A percentile compares a stretch with the other conserved stretches of the same genome.
Conservation (phyloP, 2,797 vertebrate species). For the Malacoraja senta region DNA sequence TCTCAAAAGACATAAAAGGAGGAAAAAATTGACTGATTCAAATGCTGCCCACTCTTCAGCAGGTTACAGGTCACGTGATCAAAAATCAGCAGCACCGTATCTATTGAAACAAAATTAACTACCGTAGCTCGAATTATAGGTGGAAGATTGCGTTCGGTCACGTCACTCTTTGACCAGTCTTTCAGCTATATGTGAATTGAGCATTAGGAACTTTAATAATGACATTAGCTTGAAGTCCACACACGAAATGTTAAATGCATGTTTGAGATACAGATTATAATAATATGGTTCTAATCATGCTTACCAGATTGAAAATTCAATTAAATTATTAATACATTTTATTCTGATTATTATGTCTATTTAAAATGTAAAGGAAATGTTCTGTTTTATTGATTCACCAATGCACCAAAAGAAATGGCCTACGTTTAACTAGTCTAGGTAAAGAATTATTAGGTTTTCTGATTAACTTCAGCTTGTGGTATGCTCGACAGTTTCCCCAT, state of each 20-base stretch:
- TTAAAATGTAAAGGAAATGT: neutral
- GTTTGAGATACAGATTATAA: neutral
- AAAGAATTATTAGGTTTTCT: neutral
- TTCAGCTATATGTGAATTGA: constrained; percentile 4
- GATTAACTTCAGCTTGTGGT: neutral
- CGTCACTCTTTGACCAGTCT: neutral
- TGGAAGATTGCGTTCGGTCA: constrained; percentile 3
- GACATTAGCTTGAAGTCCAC: constrained; percentile 10
- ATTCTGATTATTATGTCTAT: neutral
- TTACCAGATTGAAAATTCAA: constrained; percentile 16
- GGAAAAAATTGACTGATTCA: neutral
- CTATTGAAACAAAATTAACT: constrained; percentile 7
- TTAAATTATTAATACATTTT: constrained; percentile 17
- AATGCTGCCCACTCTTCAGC: neutral
- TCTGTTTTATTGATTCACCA: neutral
- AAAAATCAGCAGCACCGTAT: neutral
- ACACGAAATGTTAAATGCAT: constrained; percentile 1
- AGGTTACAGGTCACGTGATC: constrained; percentile 27
- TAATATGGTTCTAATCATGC: neutral
- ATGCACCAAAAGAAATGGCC: neutral
- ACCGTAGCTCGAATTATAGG: constrained; percentile 11
- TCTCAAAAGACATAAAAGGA: neutral
- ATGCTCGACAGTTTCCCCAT: neutral
- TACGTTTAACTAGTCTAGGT: neutral
- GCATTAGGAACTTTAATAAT: constrained; percentile 12